Base-by-base conservation (phyloP, 2,797 vertebrate genomes). In the Epinephelus malabaricus region DNA sequence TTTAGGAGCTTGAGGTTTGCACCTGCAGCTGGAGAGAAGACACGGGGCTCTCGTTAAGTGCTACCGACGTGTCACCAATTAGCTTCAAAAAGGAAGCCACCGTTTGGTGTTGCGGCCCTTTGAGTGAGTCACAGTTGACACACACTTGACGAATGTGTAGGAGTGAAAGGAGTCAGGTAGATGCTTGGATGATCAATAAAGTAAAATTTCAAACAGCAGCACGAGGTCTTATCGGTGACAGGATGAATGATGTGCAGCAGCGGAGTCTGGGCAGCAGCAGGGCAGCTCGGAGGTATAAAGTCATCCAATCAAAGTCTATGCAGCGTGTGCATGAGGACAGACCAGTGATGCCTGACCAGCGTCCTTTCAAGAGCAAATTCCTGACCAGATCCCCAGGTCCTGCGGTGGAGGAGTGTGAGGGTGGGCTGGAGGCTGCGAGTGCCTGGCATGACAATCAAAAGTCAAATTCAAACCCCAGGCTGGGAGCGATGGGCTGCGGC, bases 371-470 rank as follows among this genome's bases (percentile, higher is more conserved):
- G 86, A 89, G 62, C 82, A 81, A 85, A 87, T 87, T 85, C 75
- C 76, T 38, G 62, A 75, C 47, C 76, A 23, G 34, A 74, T 77
- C 67, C 58, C 27, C 54, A 3, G 47, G 71, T 71, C 73, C 80
- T 77, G 43, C 17, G 2, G 70, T 21, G 40, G 78, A 12, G 17
- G 34, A 53, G 65, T 0, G 23, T 0, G 64, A 69, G 73, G 78
- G 63, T 69, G 83, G 81, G 84, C 69, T 43, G 0, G 5, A 46
- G 74, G 74, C 81, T 8, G 56, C 1, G 17, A 76, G 86, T 69
- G 85, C 81, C 75, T 66, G 72, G 85, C 90, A 85, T 85, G 66
- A 83, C 79, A 81, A 89, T 84, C 85, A 81, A 87, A 87, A 93
- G 83, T 69, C 71, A 85, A 79, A 88, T 58, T 87, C 79, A 83